Conservation (phyloP, 2,113 vertebrate genomes). For the Pica pica region DNA sequence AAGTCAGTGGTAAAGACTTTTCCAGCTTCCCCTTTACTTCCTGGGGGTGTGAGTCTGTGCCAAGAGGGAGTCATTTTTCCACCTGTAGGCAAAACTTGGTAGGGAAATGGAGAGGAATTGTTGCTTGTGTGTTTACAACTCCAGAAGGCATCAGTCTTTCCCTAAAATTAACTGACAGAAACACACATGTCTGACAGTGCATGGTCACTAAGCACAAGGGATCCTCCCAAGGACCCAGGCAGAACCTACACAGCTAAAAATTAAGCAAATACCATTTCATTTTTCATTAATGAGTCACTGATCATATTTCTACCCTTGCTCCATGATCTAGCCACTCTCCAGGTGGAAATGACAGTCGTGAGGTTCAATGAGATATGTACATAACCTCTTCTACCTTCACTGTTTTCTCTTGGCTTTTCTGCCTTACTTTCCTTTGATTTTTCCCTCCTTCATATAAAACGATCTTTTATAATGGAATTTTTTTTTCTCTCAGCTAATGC, state of each 20-base stretch:
- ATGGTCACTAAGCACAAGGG: background rate
- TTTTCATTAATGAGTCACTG: background rate
- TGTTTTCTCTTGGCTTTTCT: background rate
- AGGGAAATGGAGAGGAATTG: background rate
- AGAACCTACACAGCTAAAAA: background rate
- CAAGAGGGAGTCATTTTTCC: background rate
- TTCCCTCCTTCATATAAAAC: background rate
- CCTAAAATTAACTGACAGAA: background rate
- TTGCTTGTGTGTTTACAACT: background rate
- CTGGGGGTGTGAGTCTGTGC: background rate
- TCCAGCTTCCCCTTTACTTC: background rate
- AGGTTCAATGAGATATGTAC: background rate
- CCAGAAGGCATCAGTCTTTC: background rate
- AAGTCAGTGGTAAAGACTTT: background rate
- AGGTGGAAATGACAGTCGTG: background rate
- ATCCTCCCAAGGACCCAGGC: background rate
- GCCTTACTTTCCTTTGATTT: background rate
- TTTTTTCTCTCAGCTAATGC: background rate
- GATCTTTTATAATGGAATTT: background rate
- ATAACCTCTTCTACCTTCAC: background rate
- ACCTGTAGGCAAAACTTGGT: background rate
- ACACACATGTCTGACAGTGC: fast-evolving
- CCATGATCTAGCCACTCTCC: background rate
- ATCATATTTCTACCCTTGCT: background rate
- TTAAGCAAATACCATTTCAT: background rate